Conservation (phyloP, 2,888 invertebrate species). For the Polydesmus complanatus region DNA sequence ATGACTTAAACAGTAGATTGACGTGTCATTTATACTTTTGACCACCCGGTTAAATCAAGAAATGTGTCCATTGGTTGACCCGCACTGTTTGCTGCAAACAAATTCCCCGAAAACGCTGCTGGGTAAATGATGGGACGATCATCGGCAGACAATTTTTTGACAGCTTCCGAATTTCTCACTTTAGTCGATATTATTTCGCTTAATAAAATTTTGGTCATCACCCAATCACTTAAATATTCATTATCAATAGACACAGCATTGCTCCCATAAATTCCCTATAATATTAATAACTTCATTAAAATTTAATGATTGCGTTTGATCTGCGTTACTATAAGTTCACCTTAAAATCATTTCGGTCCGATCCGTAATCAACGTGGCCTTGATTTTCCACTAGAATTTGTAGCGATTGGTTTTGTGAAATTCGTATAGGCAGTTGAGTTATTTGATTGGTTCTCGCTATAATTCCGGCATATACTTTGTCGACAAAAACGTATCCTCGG, state of each 20-base stretch:
- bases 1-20: neutral
- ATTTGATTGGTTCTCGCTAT: neutral
- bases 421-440: neutral
- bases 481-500: constrained; percentile 11
- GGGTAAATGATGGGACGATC: neutral
- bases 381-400: constrained; percentile 12
- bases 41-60: constrained; percentile 4
- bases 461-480: neutral
- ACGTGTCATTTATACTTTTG: neutral
- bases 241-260: neutral
- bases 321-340: neutral
- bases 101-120: neutral
- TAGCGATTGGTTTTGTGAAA: neutral
- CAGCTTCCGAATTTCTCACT: neutral
- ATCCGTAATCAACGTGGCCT: constrained; percentile 6
- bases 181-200: neutral
- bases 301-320: neutral
- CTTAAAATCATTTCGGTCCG: constrained; percentile 8
- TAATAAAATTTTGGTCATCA: constrained; percentile 2
- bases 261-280: constrained; percentile 7
- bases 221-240: neutral
- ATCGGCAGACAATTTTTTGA: neutral
- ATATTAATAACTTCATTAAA: neutral
- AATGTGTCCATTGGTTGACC: neutral
- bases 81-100: neutral